Evolutionary conservation across 2,797 vertebrate genomes (phyloP).

Genomic region (Enteromius paludinosus): DNA sequence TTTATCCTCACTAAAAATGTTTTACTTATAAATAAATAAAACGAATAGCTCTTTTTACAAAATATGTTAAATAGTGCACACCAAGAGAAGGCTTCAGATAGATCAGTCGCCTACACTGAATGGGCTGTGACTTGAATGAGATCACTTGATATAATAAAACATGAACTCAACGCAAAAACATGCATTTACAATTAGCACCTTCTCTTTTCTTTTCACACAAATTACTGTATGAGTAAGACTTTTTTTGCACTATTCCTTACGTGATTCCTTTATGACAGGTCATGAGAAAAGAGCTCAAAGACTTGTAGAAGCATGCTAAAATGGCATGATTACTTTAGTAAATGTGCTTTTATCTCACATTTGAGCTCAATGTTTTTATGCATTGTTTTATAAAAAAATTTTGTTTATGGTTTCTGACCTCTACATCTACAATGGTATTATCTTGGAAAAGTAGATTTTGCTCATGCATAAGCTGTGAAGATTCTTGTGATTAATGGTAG

Average conservation of each 20-base stretch:
- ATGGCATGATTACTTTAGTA: not conserved
- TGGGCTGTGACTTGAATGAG: not conserved
- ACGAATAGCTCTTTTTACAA: not conserved
- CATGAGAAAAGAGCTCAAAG: not conserved
- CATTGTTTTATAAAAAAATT: not conserved
- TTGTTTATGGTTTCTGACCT: not conserved
- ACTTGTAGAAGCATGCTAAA: not conserved
- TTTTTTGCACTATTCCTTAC: no score
- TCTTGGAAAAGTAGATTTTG: not conserved
- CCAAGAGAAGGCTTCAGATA: not conserved
- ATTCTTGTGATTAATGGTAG: not conserved
- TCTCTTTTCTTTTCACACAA: not conserved
- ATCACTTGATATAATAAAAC: not conserved
- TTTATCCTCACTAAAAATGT: not conserved
- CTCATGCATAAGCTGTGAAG: not conserved
- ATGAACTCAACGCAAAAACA: not conserved
- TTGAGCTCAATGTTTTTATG: not conserved
- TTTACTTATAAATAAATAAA: slow-evolving; percentile 8
- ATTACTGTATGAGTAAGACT: not conserved
- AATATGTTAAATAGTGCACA: not conserved
- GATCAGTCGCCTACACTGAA: not conserved
- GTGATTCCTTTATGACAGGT: not conserved
- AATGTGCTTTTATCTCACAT: not conserved
- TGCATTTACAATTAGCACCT: not conserved
- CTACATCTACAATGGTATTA: not conserved